Evolutionary conservation across 30 jellyfish, hydroid and myxozoan genomes (phyloP), one percentile per base, ranked within the genome.

Genomic region (Rhopilema esculentum): DNA sequence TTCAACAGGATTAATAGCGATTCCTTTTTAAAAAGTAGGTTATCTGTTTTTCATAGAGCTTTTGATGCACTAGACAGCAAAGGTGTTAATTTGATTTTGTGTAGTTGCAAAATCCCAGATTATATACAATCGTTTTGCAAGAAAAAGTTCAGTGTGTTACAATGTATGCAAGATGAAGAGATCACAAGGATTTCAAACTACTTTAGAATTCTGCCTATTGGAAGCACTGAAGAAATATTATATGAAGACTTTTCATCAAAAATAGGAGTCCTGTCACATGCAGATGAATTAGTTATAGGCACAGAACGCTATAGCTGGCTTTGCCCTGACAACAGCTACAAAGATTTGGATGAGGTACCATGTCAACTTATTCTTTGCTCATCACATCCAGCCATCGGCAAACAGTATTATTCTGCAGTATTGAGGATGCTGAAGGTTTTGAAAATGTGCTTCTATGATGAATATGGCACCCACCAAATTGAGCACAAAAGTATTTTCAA

Each of bases 381-480:
- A 18, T 88, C 91, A 57, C 76, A 89, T 29, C 22, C 78, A 16
- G 86, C 88, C 7, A 80, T 88, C 67, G 82, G 83, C 15, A 84
- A 76, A 33, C 97, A 88, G 70, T 88, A 79, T 65, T 62, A 49
- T 66, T 24, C 81, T 26, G 88, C 84, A 63, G 25, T 81, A 12
- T 32, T 69, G 27, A 72, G 81, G n/a, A 69, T 69, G 72, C 64
- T 88, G 18, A 88, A 88, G 62, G 83, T 72, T 22, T 30, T 88
- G 6, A 79, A 80, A 57, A 88, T 88, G 91, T 49, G 83, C 16
- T 74, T 66, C 16, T 75, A 73, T 50, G 66, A 64, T 20, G 32
- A 0, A 8, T 85, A 85, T 66, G 94, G 94, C n/a, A 32, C 61
- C 16, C 29, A 22, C 18, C 57, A 40, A 12, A 12, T 2, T 6